Evolutionary conservation across 2,113 vertebrate genomes (phyloP).

Genomic region (Ciconia boyciana): DNA sequence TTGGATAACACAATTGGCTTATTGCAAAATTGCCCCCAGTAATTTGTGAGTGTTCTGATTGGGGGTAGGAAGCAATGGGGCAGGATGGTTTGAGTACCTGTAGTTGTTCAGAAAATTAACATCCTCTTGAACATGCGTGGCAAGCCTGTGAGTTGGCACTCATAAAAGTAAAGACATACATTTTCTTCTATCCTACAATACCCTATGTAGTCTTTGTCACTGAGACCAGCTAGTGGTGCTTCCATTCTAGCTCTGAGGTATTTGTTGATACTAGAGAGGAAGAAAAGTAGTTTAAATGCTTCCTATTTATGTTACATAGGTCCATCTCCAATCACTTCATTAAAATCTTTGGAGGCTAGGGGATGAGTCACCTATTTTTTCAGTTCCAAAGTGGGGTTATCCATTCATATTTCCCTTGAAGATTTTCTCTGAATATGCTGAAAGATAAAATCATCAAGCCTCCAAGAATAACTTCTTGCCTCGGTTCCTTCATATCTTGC

Average conservation of each 20-base stretch:
- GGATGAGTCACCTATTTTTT: background rate
- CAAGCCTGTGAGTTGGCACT: background rate
- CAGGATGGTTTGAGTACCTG: background rate
- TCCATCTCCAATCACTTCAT: background rate
- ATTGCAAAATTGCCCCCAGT: background rate
- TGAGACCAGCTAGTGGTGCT: background rate
- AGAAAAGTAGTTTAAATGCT: background rate
- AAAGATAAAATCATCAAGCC: background rate
- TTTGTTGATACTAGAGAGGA: background rate
- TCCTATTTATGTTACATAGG: background rate
- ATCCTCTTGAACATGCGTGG: background rate
- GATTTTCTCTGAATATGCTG: background rate
- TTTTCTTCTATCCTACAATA: background rate
- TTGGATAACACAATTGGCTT: background rate
- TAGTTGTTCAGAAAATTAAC: background rate
- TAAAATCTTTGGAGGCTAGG: background rate
- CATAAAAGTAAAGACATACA: background rate
- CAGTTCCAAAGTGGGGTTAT: background rate
- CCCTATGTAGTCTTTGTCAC: background rate
- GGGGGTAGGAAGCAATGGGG: background rate
- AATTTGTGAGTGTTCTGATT: background rate
- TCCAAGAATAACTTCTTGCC: background rate
- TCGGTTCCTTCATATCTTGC: background rate
- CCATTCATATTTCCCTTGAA: background rate
- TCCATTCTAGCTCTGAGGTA: background rate